Base-by-base conservation (phyloP, 64 coral and sea anemone species). In the Actinia tenebrosa region DNA sequence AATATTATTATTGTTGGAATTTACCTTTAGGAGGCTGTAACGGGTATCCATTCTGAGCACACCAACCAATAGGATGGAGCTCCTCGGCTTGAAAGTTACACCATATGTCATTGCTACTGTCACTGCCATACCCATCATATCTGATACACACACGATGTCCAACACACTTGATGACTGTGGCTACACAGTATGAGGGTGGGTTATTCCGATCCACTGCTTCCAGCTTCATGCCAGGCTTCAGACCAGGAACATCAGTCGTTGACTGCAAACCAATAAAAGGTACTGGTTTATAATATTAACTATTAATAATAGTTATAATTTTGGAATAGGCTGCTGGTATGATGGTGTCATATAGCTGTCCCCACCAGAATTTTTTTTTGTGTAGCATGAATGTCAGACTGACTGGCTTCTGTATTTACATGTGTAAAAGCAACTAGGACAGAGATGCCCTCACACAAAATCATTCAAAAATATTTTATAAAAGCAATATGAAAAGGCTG, bases 191-290 rank as follows among this genome's bases (percentile, higher is more conserved):
- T 0, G 97, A 99, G 13, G 93, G 97, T 14, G 93, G 97, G 56
- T 99, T 99, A 82, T 99, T 99, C 66, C 93, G 90, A 83, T 99
- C 97, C 27, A 99, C 93, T 43, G 97, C 97, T 93, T 99, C 97
- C 16, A 99, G 89, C 84, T 99, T 99, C 97, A 99, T 99, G 3
- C 97, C 97, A 71, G 97, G 97, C 66, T 99, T 94, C 13, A 99
- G 83, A 86, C 97, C 97, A 69, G 97, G 97, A 44, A 99, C 97
- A 54, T 99, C 97, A 27, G 56, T 81, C 22, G 94, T 96, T 45
- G 79, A 71, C 66, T 92, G 87, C 25, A 85, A 62, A 85, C 7
- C 22, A 81, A 37, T 20, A 66, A 66, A 66, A 66, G 63, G 63
- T 66, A 66, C n/a, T 20, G 20, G 1, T 66, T 9, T 23, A 8